Base-by-base conservation (phyloP, 2,888 invertebrate species). In the Sminthurides aquaticus region DNA sequence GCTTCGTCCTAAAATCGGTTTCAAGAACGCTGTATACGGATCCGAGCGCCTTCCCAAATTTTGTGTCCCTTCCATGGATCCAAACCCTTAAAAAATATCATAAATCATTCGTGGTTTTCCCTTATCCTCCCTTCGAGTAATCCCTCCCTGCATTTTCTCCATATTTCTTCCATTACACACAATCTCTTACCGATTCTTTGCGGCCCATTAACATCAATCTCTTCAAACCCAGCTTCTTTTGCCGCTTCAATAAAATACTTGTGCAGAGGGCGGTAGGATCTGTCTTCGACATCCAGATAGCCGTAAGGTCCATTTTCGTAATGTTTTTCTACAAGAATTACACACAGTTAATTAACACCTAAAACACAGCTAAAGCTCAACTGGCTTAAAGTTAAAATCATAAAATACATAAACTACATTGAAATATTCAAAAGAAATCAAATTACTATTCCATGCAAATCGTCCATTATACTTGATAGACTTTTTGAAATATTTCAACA, bases 191-290 rank as follows among this genome's bases (percentile, higher is more conserved):
- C 69, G 26, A 63, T 59, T 62, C 60, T 27, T 56, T 69, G 69
- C 1, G 67, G 61, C n/a, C 67, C 67, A 56, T 69, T 69, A n/a
- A 60, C 56, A 57, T 69, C 69, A 28, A 67, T 68, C 49, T 61
- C 62, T 29, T 61, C 59, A 27, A 68, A 68, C 1, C 69, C 69
- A 18, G 67, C 29, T 43, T 69, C 67, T 57, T 66, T 65, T 8
- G 67, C 70, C n/a, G 66, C 68, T 3, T 68, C 65, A 18, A 66
- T 64, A 20, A 68, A 68, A 29, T 70, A 57, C 62, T 27, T 64
- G 43, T 48, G 25, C 27, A 49, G 43, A 18, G 60, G 60, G 24
- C 49, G 22, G 43, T 24, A 59, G 20, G 24, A 18, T 25, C 60
- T 43, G n/a, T 43, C 48, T 49, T 59, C 60, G 1, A 59, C 43